Evolutionary conservation across 1,140 invertebrate genomes (phyloP).

Genomic region (Manduca sexta): DNA sequence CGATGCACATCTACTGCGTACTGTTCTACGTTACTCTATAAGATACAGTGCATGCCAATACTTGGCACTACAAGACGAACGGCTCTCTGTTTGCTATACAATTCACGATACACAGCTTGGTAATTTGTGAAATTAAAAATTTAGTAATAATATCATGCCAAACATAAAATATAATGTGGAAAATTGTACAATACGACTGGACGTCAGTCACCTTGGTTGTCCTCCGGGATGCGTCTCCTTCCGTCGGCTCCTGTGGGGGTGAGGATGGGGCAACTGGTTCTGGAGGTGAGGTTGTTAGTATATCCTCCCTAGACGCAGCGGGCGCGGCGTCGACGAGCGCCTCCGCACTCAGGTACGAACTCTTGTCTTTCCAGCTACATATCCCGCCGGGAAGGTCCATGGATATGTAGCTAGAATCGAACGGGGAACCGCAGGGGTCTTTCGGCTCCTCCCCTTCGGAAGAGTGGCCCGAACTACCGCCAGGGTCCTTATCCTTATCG

Average conservation of each 20-base stretch:
- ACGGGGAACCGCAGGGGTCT: conserved; percentile 52
- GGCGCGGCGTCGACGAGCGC: conserved; percentile 30
- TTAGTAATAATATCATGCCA: conserved; percentile 69
- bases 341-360: conserved; percentile 81
- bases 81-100: conserved; percentile 45
- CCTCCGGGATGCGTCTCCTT: conserved; percentile 30
- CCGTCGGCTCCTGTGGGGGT: conserved; percentile 55
- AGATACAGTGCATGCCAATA: conserved; percentile 40
- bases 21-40: not conserved
- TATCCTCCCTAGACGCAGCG: conserved; percentile 43
- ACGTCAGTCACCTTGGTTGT: conserved; percentile 66
- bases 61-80: conserved; percentile 68
- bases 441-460: conserved; percentile 66
- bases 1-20: conserved; percentile 32
- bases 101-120: conserved; percentile 53
- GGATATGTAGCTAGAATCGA: conserved; percentile 78
- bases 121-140: conserved; percentile 64
- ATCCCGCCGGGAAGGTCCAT: conserved; percentile 85
- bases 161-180: conserved; percentile 66
- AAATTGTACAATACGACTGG: conserved; percentile 69
- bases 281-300: conserved; percentile 58
- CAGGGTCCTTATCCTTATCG: conserved; percentile 76
- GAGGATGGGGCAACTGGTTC: conserved; percentile 38
- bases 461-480: conserved; percentile 74
- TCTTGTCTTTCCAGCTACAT: conserved; percentile 87